phyloP scores from a whole-genome alignment of 2,113 vertebrate species.

The Eclectus roratus region DNA sequence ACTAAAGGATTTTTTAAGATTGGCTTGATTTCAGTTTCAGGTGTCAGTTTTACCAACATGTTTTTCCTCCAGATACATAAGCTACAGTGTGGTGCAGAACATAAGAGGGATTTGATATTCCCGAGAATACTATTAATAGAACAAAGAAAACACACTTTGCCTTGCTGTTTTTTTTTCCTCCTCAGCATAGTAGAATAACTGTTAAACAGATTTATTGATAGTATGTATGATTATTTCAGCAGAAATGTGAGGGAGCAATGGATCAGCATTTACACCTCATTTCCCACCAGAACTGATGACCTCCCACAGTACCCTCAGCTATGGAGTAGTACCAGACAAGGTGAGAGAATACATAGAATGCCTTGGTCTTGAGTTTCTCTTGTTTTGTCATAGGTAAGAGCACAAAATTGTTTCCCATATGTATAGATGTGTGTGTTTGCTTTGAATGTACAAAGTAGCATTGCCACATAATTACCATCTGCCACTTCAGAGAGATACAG shows the following conservation, averaged over 20 bases:
- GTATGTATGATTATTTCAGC: background rate
- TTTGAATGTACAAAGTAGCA: background rate
- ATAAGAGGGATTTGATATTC: background rate
- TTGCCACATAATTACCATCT: background rate
- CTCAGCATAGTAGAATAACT: background rate
- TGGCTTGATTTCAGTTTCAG: background rate
- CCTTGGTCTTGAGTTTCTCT: background rate
- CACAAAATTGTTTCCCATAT: background rate
- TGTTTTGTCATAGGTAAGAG: background rate
- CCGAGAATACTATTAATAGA: background rate
- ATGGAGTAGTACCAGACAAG: background rate
- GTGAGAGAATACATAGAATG: background rate
- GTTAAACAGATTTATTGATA: conserved; percentile 15
- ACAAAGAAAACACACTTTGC: background rate
- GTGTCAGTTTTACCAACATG: background rate
- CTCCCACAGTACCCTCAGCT: background rate
- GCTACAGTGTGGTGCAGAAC: accelerated
- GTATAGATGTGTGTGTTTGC: background rate
- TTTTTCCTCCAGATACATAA: background rate
- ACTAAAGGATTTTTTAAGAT: accelerated
- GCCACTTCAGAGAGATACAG: background rate
- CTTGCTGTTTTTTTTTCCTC: background rate
- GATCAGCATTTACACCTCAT: background rate
- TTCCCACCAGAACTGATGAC: background rate
- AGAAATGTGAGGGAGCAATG: background rate